Evolutionary conservation across 2,888 invertebrate genomes (phyloP), one percentile per base, ranked within the genome.

Genomic region (Podotricha telesiphe): DNA sequence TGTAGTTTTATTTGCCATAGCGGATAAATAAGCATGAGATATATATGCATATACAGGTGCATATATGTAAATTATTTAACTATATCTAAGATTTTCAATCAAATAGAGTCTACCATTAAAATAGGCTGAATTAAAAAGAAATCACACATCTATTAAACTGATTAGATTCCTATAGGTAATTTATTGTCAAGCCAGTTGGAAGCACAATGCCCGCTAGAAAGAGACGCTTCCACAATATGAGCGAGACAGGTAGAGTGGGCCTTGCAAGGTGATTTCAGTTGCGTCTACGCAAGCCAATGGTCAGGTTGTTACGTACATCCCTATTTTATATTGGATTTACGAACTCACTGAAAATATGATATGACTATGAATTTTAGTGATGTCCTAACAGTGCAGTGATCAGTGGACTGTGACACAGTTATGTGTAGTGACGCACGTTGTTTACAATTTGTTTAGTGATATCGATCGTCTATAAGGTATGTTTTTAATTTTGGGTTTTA

Each of bases 241-340:
- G 77, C 70, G 89, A 87, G 90, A 91, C 77, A 76, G 83, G 69
- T 76, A 85, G 82, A 91, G 87, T 91, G 91, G 92, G 91, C 93
- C 93, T 93, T 93, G 93, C 93, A 93, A 93, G 93, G 93, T 92
- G 91, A 92, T 90, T 91, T 92, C 86, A 93, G 93, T 93, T 90
- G 93, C 90, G 89, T 87, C 84, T 84, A 88, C 92, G 93, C 92
- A 89, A 86, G 88, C 91, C 83, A 81, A 82, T 84, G 80, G 88
- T 84, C 88, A 89, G 89, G 91, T 89, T 89, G 91, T 88, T 80
- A 86, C 84, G 80, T 87, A 88, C 88, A 86, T 86, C 80, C 80
- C 80, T 78, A 78, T 77, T 74, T 45, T 42, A 45, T 75, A 69
- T 78, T 85, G 85, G 62, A 59, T 59, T 59, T 59, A 59, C 59